Evolutionary conservation across 2,113 vertebrate genomes (phyloP).

Genomic region (Colossoma macropomum): DNA sequence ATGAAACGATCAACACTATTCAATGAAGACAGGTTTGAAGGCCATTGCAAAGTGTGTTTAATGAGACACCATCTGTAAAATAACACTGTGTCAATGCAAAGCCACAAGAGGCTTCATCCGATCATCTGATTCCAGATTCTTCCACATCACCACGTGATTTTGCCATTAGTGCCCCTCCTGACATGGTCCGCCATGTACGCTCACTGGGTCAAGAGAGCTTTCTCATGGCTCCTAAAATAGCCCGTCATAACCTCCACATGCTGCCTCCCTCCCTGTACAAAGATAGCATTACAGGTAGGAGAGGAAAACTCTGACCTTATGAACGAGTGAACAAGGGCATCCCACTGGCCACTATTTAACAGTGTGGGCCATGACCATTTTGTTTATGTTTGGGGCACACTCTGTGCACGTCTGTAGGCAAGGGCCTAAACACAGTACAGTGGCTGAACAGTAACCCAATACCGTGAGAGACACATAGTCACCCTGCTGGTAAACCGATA

Average conservation of each 20-base stretch:
- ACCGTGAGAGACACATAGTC: conserved; percentile 7
- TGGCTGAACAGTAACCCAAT: conserved; percentile 25
- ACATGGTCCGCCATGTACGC: conserved; percentile 3
- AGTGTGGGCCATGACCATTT: not conserved
- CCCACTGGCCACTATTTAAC: not conserved
- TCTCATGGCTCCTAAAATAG: conserved; percentile 60
- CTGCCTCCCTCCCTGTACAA: conserved; percentile 22
- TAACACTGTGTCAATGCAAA: not conserved
- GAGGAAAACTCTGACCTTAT: conserved; percentile 36
- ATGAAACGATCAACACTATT: not conserved
- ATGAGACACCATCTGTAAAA: not conserved
- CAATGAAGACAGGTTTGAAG: too few relatives aligned
- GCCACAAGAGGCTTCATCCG: not conserved
- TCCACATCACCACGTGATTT: conserved; percentile 41
- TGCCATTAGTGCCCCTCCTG: conserved; percentile 34
- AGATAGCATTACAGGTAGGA: conserved; percentile 55
- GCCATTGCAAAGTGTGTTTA: not conserved
- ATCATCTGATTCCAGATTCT: conserved; percentile 40
- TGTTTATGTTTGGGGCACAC: conserved; percentile 22
- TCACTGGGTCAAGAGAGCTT: conserved; percentile 32
- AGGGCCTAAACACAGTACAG: not conserved
- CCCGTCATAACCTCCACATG: conserved; percentile 13
- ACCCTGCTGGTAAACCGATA: conserved; percentile 43
- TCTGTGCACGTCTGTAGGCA: not conserved
- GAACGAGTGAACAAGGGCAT: not conserved